phyloP scores from a whole-genome alignment of 2,113 vertebrate genomes.

The Pachyramphus minor region DNA sequence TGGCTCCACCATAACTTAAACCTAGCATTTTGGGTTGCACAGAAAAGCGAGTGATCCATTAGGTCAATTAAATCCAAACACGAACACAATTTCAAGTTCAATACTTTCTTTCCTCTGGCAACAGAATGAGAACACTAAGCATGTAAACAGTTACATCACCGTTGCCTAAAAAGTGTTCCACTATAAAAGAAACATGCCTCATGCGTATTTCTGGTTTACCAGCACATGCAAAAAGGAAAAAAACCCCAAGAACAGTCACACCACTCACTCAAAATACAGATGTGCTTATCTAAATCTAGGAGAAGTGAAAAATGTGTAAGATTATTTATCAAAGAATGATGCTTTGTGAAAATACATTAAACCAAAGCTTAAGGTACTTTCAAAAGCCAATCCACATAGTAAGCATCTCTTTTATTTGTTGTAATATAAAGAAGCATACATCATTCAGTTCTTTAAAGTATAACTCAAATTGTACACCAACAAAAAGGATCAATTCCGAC shows the following conservation, averaged over 20 bases:
- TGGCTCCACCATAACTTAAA: background rate
- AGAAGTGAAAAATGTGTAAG: background rate
- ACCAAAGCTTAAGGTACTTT: background rate
- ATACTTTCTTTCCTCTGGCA: background rate
- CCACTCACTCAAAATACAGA: background rate
- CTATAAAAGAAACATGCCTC: background rate
- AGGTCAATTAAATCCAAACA: background rate
- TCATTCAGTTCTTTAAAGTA: slow-evolving; percentile 56
- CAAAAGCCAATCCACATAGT: background rate
- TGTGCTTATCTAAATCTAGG: background rate
- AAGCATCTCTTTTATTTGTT: slow-evolving; percentile 64
- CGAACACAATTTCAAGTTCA: background rate
- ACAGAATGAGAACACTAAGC: background rate
- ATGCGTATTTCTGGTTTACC: background rate
- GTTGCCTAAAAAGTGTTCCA: background rate
- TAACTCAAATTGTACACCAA: slow-evolving; percentile 63
- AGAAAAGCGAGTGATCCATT: background rate
- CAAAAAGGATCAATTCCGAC: slow-evolving; percentile 59
- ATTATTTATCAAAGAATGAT: background rate
- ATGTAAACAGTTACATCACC: background rate
- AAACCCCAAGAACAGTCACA: accelerated
- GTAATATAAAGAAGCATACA: slow-evolving; percentile 69
- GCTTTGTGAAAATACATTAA: background rate
- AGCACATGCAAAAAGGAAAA: background rate
- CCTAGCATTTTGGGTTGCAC: background rate